Evolutionary conservation across 2,113 vertebrate genomes (phyloP), one percentile per base, ranked within the genome.

Genomic region (Cephalopterus ornatus): DNA sequence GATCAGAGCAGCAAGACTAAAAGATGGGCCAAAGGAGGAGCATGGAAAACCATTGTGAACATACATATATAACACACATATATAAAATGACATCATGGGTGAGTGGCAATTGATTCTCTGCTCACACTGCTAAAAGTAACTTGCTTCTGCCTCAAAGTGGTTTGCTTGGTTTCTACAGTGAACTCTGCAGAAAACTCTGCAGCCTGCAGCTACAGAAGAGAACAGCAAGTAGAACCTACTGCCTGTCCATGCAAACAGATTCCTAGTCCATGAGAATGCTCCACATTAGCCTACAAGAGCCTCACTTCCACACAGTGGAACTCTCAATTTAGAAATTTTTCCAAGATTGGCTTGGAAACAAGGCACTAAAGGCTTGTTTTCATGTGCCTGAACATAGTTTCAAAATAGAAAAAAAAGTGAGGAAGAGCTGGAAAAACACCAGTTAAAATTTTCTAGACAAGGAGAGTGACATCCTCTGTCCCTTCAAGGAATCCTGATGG

Each of bases 171-270:
- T 92, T 79, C 84, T 33, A 5, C 39, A 80, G 68, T 52, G 63
- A 80, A 8, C 24, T 12, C 87, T 53, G 76, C 65, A 75, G 78
- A 44, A 66, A 53, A 37, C 37, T 44, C 61, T 52, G 58, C 80
- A 72, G 27, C 12, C 52, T 71, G 32, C 52, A 86, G 50, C 85
- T 58, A 12, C 26, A 30, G 71, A 37, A n/a, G 16, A 32, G 53
- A 78, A 18, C 28, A 84, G 21, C 30, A 23, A 46, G 23, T 18
- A 79, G 75, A 41, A 62, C 28, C 44, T n/a, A 5, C 20, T 58
- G 37, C 41, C 53, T n/a, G 9, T 39, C 65, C 47, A 5, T 1
- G 0, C 5, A 1, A 52, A 35, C 1, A 35, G 28, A 35, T 7
- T 12, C 67, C 32, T 4, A 12, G 37, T 26, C 66, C 9, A 1